These are phyloP conservation scores for Syngnathus floridae DNA, from an alignment of 2,113 vertebrate species.

Conservation along the genomic window DNA sequence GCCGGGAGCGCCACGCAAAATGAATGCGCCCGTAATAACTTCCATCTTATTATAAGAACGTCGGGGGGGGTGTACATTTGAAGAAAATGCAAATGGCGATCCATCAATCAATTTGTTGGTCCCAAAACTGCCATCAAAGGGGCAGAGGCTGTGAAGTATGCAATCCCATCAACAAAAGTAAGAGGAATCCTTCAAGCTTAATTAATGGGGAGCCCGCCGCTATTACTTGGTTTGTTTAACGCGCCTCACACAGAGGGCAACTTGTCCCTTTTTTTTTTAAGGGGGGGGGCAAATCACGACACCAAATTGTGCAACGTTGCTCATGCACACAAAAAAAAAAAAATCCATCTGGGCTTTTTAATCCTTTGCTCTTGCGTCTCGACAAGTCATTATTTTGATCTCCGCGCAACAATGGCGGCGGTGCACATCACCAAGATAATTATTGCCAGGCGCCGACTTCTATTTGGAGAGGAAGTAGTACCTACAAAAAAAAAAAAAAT, in stretches of 20 bases:
- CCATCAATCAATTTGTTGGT: conserved; percentile 75
- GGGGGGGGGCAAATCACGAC: conserved; percentile 43
- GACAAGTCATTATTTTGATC: conserved; percentile 73
- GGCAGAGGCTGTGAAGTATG: conserved; percentile 73
- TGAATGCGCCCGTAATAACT: conserved; percentile 54
- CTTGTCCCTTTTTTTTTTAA: conserved; percentile 71
- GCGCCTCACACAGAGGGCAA: conserved; percentile 68
- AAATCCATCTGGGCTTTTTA: conserved; percentile 66
- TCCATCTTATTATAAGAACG: conserved; percentile 56
- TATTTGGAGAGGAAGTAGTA: conserved; percentile 60
- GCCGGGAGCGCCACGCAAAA: conserved; percentile 65
- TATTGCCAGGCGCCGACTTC: conserved; percentile 58
- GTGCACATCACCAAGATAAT: conserved; percentile 55
- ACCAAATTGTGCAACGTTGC: conserved; percentile 69
- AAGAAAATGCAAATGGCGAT: conserved; percentile 75
- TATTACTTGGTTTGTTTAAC: conserved; percentile 77
- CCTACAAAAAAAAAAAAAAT: conserved; percentile 39
- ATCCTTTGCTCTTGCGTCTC: conserved; percentile 64
- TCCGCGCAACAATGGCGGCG: conserved; percentile 48
- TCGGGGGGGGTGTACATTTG: conserved; percentile 50
- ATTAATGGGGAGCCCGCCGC: conserved; percentile 73
- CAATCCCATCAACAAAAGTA: conserved; percentile 70
- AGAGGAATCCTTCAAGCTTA: conserved; percentile 70
- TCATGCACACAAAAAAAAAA: conserved; percentile 58
- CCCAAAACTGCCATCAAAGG: conserved; percentile 70